Conservation (phyloP, 2,797 vertebrate species). For the Enteromius trimaculatus region DNA sequence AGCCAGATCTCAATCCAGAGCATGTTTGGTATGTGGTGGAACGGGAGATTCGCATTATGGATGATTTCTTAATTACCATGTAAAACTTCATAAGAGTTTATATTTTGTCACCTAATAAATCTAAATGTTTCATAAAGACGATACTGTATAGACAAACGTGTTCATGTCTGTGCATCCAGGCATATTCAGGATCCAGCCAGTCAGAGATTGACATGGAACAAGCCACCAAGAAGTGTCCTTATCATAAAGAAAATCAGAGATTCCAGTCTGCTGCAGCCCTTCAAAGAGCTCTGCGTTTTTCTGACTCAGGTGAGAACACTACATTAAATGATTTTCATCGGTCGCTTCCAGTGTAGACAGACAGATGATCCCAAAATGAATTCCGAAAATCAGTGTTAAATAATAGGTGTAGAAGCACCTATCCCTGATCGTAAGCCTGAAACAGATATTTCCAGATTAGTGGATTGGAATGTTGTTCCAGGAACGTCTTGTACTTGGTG, state of each 20-base stretch:
- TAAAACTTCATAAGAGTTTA: background rate
- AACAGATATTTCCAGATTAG: no score
- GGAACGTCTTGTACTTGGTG: no score
- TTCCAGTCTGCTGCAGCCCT: conserved; percentile 89
- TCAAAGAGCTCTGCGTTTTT: conserved; percentile 92
- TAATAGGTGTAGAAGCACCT: no score
- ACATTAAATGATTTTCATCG: no score
- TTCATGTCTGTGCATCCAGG: conserved; percentile 72
- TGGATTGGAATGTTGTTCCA: no score
- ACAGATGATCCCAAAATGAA: no score
- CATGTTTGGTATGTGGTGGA: no score
- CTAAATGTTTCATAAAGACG: background rate
- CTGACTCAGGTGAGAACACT: conserved; percentile 84
- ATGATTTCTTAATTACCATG: background rate
- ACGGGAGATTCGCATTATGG: no score
- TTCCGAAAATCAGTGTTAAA: no score
- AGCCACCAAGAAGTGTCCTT: conserved; percentile 94
- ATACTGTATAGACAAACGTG: background rate
- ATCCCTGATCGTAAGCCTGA: no score
- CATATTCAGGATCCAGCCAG: conserved; percentile 98
- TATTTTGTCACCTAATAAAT: background rate
- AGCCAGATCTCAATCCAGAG: no score
- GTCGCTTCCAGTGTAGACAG: no score
- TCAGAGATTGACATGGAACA: conserved; percentile 97
- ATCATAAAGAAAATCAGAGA: conserved; percentile 97